Base-by-base conservation (phyloP, 2,113 vertebrate genomes). In the Boulengeromyrus knoepffleri region DNA sequence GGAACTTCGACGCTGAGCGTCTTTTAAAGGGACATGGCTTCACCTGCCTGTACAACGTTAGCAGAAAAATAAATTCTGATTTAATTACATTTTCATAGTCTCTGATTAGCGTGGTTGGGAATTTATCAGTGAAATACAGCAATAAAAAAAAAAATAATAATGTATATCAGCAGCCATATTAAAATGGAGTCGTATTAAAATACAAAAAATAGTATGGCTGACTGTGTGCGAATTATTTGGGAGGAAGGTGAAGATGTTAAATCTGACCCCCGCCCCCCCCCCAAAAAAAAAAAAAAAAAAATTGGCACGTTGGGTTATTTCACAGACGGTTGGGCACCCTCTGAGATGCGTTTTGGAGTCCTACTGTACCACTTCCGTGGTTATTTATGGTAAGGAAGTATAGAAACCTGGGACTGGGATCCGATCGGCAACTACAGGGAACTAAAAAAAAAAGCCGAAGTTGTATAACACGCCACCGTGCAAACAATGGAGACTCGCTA, bases 1-100 rank as follows among this genome's bases (percentile, higher is more conserved):
- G 88, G 95, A 94, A 97, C 91, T 95, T 89, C 96, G 95, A 27
- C 85, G 39, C 70, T 88, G 9, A 31, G 42, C 24, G 58, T 46
- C 21, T 92, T 93, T 94, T 93, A 94, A 94, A 93, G 93, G 53
- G 90, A 92, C 92, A 93, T 66, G 42, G 85, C 62, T 85, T 89
- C 9, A 46, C 83, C 39, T 46, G 19, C 83, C 2, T 10, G 83
- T 21, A 24, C 3, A 15, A n/a, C 45, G 24, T 70, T 58, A 46
- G 46, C 24, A 49, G 88, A 45, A 87, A 52, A 50, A 47, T 46
- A 31, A 49, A 49, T 27, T 47, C 24, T 7, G 46, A 49, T 86
- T 86, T 50, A 86, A 49, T 27, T 49, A 49, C 21, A 50, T 15
- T 46, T 47, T 21, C 46, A 12, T 46, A 66, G 9, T 66, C 58